Conservation (phyloP, 1,140 invertebrate genomes). For the Streblospio benedicti region DNA sequence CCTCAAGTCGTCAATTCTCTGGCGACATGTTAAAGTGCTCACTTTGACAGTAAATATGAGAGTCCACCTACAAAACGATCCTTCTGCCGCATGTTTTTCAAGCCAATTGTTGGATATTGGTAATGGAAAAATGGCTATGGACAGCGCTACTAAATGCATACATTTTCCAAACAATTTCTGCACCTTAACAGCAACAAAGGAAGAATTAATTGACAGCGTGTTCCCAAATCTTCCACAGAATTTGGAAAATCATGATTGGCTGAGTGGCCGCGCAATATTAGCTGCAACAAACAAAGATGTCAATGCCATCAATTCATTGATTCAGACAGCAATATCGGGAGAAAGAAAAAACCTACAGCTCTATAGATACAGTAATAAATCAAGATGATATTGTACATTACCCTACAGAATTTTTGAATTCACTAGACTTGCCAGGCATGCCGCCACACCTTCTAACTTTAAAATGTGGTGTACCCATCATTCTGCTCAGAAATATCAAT, state of each 20-base stretch:
- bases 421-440: constrained; percentile 25
- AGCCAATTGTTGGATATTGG: constrained; percentile 11
- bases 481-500: constrained; percentile 47
- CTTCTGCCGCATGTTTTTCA: constrained; percentile 10
- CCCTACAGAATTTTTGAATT: constrained; percentile 33
- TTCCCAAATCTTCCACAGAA: constrained; percentile 28
- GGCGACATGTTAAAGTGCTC: constrained; percentile 22
- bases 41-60: constrained; percentile 22
- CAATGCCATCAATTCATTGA: neutral
- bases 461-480: constrained; percentile 34
- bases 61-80: constrained; percentile 9
- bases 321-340: neutral
- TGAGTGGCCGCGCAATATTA: constrained; percentile 34
- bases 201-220: constrained; percentile 31
- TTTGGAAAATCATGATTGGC: constrained; percentile 30
- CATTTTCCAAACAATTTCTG: no score
- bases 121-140: constrained; percentile 18
- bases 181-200: constrained; percentile 21
- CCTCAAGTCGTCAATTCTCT: constrained; percentile 44
- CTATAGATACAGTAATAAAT: constrained; percentile 9
- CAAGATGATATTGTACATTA: constrained; percentile 20
- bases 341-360: constrained; percentile 7
- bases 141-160: constrained; percentile 15
- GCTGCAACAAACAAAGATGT: constrained; percentile 21
- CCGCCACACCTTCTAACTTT: constrained; percentile 25